phyloP scores from a whole-genome alignment of 2,113 vertebrate species.

The Poeciliopsis retropinna region DNA sequence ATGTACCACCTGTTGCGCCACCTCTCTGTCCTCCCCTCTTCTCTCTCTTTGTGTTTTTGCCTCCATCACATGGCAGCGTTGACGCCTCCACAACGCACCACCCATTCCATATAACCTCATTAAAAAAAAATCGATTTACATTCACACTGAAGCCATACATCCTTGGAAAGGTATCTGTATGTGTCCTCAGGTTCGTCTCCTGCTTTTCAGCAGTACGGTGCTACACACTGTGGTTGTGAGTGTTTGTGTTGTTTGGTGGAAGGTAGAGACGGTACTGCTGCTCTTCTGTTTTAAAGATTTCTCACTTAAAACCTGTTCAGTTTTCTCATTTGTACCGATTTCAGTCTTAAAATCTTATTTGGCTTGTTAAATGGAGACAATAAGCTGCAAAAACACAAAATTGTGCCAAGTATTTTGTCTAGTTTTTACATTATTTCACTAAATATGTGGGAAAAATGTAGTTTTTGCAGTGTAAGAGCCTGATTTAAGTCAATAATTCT shows the following conservation, averaged over 20 bases:
- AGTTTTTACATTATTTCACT: no score
- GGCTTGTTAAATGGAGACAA: not conserved
- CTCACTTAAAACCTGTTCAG: conserved; percentile 17
- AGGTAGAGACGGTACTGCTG: conserved; percentile 47
- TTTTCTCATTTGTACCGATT: conserved; percentile 34
- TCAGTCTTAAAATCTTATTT: conserved; percentile 68
- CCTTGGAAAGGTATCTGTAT: conserved; percentile 25
- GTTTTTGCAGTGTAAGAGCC: no score
- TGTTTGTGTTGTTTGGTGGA: conserved; percentile 46
- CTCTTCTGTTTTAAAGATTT: conserved; percentile 60
- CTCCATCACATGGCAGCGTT: conserved; percentile 52
- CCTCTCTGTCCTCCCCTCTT: conserved; percentile 39
- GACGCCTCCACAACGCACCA: conserved; percentile 18
- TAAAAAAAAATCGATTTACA: not conserved
- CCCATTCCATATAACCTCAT: conserved; percentile 15
- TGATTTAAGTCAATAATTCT: no score
- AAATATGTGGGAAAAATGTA: no score
- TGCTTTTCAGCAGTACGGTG: conserved; percentile 45
- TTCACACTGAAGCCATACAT: conserved; percentile 13
- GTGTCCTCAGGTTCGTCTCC: conserved; percentile 24
- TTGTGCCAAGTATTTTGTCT: no score
- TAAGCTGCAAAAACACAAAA: no score
- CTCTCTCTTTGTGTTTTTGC: conserved; percentile 55
- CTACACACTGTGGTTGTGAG: conserved; percentile 31
- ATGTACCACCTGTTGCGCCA: conserved; percentile 87